Conservation (phyloP, 2,888 invertebrate genomes). For the Cerastis rubricosa region DNA sequence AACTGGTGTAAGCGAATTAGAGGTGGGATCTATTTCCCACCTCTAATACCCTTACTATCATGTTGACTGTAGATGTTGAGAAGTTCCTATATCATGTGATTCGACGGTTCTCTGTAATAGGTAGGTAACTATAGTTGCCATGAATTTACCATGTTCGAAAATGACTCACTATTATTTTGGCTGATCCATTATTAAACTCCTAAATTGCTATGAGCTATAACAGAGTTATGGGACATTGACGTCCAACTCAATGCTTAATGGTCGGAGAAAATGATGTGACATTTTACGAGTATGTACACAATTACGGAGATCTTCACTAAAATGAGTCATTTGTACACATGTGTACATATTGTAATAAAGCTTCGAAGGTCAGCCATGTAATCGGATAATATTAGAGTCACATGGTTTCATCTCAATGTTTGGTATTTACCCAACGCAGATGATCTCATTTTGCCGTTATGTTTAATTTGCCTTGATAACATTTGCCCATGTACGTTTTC, state of each 20-base stretch:
- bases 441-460: constrained; percentile 64
- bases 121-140: background rate
- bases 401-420: constrained; percentile 55
- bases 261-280: constrained; percentile 31
- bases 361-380: constrained; percentile 57
- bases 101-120: background rate
- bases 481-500: constrained; percentile 10
- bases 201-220: background rate
- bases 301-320: constrained; percentile 31
- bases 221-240: background rate
- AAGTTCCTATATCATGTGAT: background rate
- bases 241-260: constrained; percentile 23
- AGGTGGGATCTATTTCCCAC: background rate
- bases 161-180: background rate
- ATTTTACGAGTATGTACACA: constrained; percentile 45
- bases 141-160: background rate
- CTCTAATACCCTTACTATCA: background rate
- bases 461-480: constrained; percentile 57
- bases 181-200: background rate
- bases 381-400: constrained; percentile 55
- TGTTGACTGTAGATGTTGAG: background rate
- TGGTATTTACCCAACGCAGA: constrained; percentile 52
- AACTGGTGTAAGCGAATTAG: background rate
- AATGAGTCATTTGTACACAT: constrained; percentile 56
- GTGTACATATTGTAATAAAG: constrained; percentile 56